Conservation (phyloP, 2,888 invertebrate genomes). For the Pyrrhia umbra region DNA sequence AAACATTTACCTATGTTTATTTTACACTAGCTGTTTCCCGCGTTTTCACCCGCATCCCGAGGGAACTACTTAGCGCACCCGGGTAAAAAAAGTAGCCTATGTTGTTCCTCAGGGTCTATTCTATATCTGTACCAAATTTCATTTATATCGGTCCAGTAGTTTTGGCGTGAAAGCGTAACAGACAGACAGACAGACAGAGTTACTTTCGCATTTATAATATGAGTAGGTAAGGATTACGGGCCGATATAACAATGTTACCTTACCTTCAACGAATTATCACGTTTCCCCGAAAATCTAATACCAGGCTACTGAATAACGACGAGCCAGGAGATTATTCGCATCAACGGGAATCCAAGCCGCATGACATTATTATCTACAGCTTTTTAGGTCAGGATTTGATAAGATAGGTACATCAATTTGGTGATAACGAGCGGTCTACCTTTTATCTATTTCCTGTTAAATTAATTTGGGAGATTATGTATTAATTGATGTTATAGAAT, state of each 20-base stretch:
- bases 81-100: no score
- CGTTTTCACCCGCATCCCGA: no score
- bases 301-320: neutral
- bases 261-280: slow-evolving; percentile 12
- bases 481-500: neutral
- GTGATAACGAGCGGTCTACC: neutral
- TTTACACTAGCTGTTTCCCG: no score
- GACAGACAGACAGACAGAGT: no score
- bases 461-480: neutral
- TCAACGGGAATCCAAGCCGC: slow-evolving; percentile 29
- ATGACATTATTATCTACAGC: slow-evolving; percentile 28
- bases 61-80: no score
- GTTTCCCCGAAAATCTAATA: slow-evolving; percentile 35
- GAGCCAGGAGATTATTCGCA: slow-evolving; percentile 34
- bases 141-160: no score
- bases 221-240: no score
- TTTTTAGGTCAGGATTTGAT: slow-evolving; percentile 45
- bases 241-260: slow-evolving; percentile 8
- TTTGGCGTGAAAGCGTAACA: no score
- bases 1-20: no score
- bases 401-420: slow-evolving; percentile 15
- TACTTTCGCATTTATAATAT: no score
- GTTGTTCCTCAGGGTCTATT: no score
- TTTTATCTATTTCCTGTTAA: neutral
- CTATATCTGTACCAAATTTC: no score